phyloP scores from a whole-genome alignment of 2,113 vertebrate genomes.

The Bos javanicus region DNA sequence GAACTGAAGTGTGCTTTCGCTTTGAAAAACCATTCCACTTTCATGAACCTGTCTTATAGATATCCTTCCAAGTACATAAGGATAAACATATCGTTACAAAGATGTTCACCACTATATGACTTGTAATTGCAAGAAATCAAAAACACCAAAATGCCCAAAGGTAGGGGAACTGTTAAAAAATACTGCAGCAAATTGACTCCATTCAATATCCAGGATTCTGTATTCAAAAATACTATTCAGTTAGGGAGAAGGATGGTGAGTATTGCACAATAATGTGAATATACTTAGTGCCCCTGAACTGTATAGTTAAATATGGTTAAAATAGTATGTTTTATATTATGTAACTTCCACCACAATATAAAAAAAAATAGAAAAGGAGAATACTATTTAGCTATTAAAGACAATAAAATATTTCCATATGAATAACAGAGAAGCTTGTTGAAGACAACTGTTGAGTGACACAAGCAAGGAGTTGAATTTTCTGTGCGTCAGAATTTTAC shows the following conservation, averaged over 20 bases:
- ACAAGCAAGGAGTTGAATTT: not conserved
- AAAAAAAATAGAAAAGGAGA: not conserved
- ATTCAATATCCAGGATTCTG: not conserved
- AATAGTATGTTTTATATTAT: not conserved
- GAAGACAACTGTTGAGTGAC: not conserved
- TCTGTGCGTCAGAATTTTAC: not conserved
- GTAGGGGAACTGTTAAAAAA: not conserved
- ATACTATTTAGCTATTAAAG: not conserved
- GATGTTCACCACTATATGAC: not conserved
- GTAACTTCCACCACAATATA: not conserved
- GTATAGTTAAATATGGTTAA: not conserved
- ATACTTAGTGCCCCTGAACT: not conserved
- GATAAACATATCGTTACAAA: not conserved
- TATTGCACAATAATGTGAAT: not conserved
- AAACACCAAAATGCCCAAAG: not conserved
- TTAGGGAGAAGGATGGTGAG: not conserved
- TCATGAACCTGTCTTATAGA: not conserved
- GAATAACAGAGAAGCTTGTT: not conserved
- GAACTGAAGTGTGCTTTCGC: not conserved
- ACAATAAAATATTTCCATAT: not conserved
- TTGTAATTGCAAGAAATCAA: not conserved
- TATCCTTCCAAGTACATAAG: not conserved
- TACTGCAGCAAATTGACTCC: not conserved
- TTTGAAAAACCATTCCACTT: not conserved
- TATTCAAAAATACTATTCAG: not conserved